phyloP scores from a whole-genome alignment of 2,113 vertebrate genomes.

The Solenodon paradoxus region DNA sequence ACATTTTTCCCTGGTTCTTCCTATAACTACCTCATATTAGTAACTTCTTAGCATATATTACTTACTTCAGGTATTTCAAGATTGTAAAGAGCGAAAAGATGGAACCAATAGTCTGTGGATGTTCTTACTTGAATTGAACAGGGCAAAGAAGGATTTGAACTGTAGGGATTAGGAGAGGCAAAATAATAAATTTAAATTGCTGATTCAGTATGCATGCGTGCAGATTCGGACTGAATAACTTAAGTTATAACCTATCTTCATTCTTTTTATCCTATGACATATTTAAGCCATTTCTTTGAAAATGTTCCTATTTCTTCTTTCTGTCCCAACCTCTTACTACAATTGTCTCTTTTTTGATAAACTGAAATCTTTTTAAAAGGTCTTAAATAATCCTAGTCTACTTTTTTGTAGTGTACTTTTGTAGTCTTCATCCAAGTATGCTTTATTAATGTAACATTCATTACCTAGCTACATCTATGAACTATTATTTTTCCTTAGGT shows the following conservation, averaged over 20 bases:
- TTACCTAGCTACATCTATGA: background rate
- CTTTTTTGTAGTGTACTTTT: no score
- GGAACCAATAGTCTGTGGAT: background rate
- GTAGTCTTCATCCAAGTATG: background rate
- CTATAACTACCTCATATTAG: background rate
- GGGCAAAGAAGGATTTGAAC: background rate
- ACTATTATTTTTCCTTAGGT: background rate
- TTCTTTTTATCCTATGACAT: background rate
- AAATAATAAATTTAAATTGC: background rate
- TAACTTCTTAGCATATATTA: background rate
- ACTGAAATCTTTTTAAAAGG: background rate
- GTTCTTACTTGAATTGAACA: background rate
- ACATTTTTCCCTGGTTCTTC: no score
- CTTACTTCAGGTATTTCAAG: background rate
- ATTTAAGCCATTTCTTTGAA: background rate
- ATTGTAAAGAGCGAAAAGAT: background rate
- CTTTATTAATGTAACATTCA: background rate
- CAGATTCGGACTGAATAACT: background rate
- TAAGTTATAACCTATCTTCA: background rate
- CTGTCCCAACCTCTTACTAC: background rate
- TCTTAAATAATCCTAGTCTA: background rate
- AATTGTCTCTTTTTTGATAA: background rate
- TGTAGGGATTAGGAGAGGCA: background rate
- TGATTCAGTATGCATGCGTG: background rate
- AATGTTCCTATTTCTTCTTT: background rate